Evolutionary conservation across 2,113 vertebrate genomes (phyloP), one percentile per base, ranked within the genome.

Genomic region (Xenopus borealis): DNA sequence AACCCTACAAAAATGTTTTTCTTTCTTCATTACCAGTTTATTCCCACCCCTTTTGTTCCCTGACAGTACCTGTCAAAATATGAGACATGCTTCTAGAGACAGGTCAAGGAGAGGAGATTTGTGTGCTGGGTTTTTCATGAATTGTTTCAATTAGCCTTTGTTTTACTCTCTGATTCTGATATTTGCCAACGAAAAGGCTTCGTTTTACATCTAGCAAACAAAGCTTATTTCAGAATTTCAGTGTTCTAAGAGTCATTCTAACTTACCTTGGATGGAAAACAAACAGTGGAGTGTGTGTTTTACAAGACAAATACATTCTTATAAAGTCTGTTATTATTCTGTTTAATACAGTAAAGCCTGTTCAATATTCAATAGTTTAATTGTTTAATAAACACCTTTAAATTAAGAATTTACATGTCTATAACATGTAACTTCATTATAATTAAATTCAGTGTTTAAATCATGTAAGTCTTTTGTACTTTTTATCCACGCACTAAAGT

Each of bases 21-120:
- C 50, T 47, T 71, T 67, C 47, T 19, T 27, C 47, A n/a, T 61
- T 72, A 19, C 16, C 33, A 44, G 5, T 17, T 33, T 74, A 58
- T 74, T 47, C 62, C 23, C 68, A 23, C 44, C 30, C 14, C 14
- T 58, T 18, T 72, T 50, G 62, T 72, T 70, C 53, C 19, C 50
- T 20, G 27, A 57, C 19, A 53, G 18, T 62, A 17, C 20, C 20
- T 67, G 45, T 17, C 69, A 62, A 45, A 9, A 62, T 55, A 8
- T 45, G 72, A 46, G 55, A 66, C 13, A 45, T 17, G 62, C 53
- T 61, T 44, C 9, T 33, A 27, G 58, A 67, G 9, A 3, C 14
- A 40, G 69, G 46, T 79, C 78, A 68, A 62, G 72, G 72, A 59
- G 47, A 61, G 65, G 47, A 62, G 59, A 12, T 16, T 55, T 52